A percentile compares a stretch with the other conserved stretches of the same genome.
These are phyloP conservation scores for Zaprionus davidi DNA, from an alignment of 1,140 invertebrate species.

Conservation along the genomic window DNA sequence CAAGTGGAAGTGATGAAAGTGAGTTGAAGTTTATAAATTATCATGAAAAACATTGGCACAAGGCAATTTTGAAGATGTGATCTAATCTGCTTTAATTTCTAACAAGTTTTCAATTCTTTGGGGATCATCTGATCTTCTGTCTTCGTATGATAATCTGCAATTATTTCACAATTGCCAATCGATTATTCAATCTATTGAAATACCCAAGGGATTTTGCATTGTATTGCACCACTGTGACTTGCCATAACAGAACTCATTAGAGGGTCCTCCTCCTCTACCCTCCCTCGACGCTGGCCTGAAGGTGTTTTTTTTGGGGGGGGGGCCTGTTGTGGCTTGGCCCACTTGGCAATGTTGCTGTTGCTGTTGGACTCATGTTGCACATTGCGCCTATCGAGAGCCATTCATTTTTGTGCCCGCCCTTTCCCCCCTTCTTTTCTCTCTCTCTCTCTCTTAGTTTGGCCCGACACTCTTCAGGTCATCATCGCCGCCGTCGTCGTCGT, in stretches of 20 bases:
- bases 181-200: neutral
- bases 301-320: constrained; percentile 50
- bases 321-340: constrained; percentile 31
- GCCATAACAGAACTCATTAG: constrained; percentile 39
- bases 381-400: constrained; percentile 75
- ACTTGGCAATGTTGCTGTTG: constrained; percentile 23
- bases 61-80: neutral
- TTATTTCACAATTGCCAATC: neutral
- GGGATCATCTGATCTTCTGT: neutral
- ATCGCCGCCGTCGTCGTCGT: constrained; percentile 7
- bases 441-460: neutral
- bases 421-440: neutral
- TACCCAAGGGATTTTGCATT: neutral
- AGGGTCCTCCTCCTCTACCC: constrained; percentile 10
- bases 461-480: constrained; percentile 60
- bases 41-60: neutral
- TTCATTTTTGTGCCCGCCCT: constrained; percentile 51
- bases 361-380: constrained; percentile 63
- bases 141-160: neutral
- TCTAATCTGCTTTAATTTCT: neutral
- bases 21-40: neutral
- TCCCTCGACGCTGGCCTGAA: constrained; percentile 32
- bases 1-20: neutral
- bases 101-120: neutral
- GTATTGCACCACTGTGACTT: constrained; percentile 33